Base-by-base conservation (phyloP, 2,888 invertebrate species). In the Drosophila phalerata region DNA sequence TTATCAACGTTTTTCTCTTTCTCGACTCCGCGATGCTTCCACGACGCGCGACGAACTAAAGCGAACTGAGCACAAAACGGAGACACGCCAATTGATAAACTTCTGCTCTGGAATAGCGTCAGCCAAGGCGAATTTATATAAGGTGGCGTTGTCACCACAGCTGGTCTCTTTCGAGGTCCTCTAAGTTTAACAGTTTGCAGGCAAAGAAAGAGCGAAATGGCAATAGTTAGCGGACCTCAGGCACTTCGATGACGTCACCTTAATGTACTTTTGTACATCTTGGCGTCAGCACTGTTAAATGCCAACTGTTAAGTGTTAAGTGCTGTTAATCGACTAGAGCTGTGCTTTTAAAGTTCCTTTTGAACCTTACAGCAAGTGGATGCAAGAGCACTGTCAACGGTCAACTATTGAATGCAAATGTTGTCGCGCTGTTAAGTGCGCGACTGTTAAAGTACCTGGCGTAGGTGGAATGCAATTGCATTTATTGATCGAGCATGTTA, bases 51-150 rank as follows among this genome's bases (percentile, higher is more conserved):
- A 58, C 77, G 45, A 43, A 15, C 47, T 40, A 13, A 25, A 56
- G 28, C 76, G 47, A 73, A 76, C 76, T 76, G 58, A 77, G 25
- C 48, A 42, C 49, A 55, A 45, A 53, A 32, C 45, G 61, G 40
- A 56, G 28, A 53, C 37, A 28, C 43, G 34, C 15, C 19, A 32
- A 53, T 10, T 28, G 63, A 60, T 72, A 67, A 55, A 53, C 43
- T 61, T 10, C 32, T 40, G 43, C 19, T 64, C 37, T 52, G n/a
- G 13, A 5, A 43, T 51, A 30, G 34, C 6, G n/a, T 22, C 19
- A 22, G 9, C 52, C n/a, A n/a, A n/a, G n/a, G n/a, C n/a, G n/a
- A n/a, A n/a, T n/a, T n/a, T n/a, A n/a, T n/a, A n/a, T n/a, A n/a
- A n/a, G n/a, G n/a, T n/a, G n/a, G n/a, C n/a, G n/a, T n/a, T n/a